Evolutionary conservation across 92 coral and sea anemone genomes (phyloP), one percentile per base, ranked within the genome.

Genomic region (Desmophyllum pertusum): DNA sequence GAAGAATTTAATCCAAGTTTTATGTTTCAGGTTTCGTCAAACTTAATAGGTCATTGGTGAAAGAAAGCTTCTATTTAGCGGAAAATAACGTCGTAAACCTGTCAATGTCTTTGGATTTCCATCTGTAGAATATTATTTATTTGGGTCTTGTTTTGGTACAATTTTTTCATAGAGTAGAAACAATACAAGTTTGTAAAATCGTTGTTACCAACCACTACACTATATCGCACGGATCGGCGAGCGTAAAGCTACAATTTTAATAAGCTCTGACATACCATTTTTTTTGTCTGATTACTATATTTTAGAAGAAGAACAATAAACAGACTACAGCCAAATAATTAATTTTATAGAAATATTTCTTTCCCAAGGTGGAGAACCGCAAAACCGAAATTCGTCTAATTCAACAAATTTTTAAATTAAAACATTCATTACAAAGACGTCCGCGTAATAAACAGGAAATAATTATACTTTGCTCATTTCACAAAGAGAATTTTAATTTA

Each of bases 381-480:
- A 80, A 69, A 67, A 35, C 66, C 84, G 30, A 51, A 80, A 30
- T 50, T 48, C 65, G 41, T 37, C 62, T 67, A 52, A 67, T 80
- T 80, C 65, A 46, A 50, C 67, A 68, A 67, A 50, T 68, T 80
- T 51, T 79, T 11, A 18, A 80, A 48, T 80, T 48, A 80, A 80
- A 80, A 67, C 66, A 69, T 48, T 38, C 30, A 46, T 31, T 48
- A 66, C 84, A 67, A 67, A 48, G 84, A 68, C 66, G 73, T 80
- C 84, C 76, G 66, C 76, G 76, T 45, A 80, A 80, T 80, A 80
- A 80, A 68, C 66, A 80, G 76, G 84, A 67, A 80, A 80, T 80
- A 52, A 80, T 80, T 80, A 80, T 25, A 48, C 62, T 80, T 67
- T 67, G 84, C 66, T 80, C 84, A 80, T 80, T 80, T 80, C 29